Base-by-base conservation (phyloP, 35 echinoderm and acorn worm species). In the Apostichopus parvimensis region DNA sequence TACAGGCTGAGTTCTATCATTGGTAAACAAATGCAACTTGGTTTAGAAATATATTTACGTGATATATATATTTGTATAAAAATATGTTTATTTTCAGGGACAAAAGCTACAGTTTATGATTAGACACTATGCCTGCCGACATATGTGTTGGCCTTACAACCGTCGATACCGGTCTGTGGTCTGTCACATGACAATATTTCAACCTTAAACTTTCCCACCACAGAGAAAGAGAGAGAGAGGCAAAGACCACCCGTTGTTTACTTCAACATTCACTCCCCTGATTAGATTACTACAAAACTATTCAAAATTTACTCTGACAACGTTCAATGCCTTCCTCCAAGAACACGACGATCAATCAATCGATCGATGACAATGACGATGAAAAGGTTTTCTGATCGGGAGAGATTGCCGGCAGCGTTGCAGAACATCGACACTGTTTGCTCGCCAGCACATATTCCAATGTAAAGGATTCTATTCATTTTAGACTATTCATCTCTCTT, bases 221-320 rank as follows among this genome's bases (percentile, higher is more conserved):
- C 0, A 45, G 34, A 45, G 34, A 45, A 45, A 45, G 7, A 18
- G n/a, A 18, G 71, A 75, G 14, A 75, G 20, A 75, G 15, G 6
- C 71, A 14, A 18, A 75, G 71, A n/a, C n/a, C 14, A 75, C 71
- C n/a, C 14, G 14, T 75, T 75, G 71, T 75, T n/a, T 75, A 75
- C 71, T 75, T 75, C 15, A 75, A 75, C 71, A n/a, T 75, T 75
- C 13, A 75, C 71, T 75, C 20, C 6, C 71, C 20, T 75, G 17
- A 75, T 75, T 75, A 75, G 71, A 75, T 75, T 75, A 22, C 71
- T 75, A 22, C 71, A 12, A 75, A 6, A n/a, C 71, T 75, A 75
- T 22, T 6, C 71, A 75, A 13, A 73, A 12, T 68, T 68, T 68
- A 68, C 64, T 68, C 64, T 75, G 17, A 6, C 71, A 75, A n/a